phyloP scores from a whole-genome alignment of 2,797 vertebrate genomes.

The Esox lucius region DNA sequence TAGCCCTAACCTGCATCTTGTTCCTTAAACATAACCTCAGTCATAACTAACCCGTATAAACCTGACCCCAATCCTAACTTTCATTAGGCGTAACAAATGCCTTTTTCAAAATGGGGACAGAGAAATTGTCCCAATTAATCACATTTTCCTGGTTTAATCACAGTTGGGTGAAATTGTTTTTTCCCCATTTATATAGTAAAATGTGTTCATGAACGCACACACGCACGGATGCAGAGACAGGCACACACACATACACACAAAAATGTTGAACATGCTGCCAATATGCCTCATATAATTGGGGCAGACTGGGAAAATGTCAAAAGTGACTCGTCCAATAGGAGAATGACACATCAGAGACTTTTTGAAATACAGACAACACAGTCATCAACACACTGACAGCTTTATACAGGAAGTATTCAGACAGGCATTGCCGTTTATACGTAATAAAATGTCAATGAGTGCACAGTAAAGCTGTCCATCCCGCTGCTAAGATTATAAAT shows the following conservation, averaged over 20 bases:
- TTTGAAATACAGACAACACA: not conserved
- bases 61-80: too few relatives aligned
- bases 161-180: too few relatives aligned
- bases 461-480: slow-evolving; percentile 26
- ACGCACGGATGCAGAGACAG: not conserved
- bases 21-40: too few relatives aligned
- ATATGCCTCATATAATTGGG: not conserved
- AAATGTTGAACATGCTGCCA: not conserved
- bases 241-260: slow-evolving; percentile 6
- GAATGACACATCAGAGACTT: not conserved
- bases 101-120: too few relatives aligned
- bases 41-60: too few relatives aligned
- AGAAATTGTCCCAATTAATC: too few relatives aligned
- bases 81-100: too few relatives aligned
- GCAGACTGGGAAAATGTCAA: not conserved
- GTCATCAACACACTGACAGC: slow-evolving; percentile 20
- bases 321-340: not conserved
- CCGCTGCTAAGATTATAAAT: not conserved
- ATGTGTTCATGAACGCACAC: not conserved
- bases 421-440: slow-evolving; percentile 18
- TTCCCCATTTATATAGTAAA: not conserved
- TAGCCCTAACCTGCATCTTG: too few relatives aligned
- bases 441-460: slow-evolving; percentile 34
- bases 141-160: too few relatives aligned
- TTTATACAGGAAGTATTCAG: slow-evolving; percentile 28